These are phyloP conservation scores for pig (Sus scrofa) DNA, from an alignment of 2,113 vertebrate genomes.

Conservation along the genomic window DNA sequence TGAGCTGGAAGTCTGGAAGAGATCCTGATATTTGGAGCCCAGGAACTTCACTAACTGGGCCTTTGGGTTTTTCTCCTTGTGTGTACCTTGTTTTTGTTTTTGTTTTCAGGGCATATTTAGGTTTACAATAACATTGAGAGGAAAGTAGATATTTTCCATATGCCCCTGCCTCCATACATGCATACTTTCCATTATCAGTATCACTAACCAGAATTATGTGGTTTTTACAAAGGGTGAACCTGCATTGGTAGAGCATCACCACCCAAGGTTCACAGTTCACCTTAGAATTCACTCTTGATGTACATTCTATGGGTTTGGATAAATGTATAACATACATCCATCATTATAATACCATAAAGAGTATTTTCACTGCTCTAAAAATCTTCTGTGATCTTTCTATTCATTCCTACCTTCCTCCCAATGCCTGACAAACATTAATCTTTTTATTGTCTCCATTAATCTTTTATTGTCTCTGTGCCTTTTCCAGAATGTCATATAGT, in stretches of 20 bases:
- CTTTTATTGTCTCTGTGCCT: not conserved
- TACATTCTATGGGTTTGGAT: not conserved
- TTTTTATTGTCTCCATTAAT: not conserved
- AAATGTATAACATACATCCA: not conserved
- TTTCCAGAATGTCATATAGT: not conserved
- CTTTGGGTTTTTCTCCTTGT: not conserved
- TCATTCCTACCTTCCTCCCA: not conserved
- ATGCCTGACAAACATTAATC: not conserved
- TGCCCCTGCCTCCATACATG: too few species aligned
- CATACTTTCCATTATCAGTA: not conserved
- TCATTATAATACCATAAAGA: not conserved
- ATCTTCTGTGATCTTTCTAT: not conserved
- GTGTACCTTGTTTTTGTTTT: not conserved
- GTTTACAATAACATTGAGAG: not conserved
- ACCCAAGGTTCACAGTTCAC: not conserved
- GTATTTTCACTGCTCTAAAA: not conserved
- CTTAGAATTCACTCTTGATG: not conserved
- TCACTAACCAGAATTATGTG: not conserved
- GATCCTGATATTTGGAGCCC: not conserved
- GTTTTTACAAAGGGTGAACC: not conserved
- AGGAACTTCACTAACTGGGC: not conserved
- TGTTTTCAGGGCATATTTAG: not conserved
- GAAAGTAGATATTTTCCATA: not conserved
- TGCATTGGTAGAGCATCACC: not conserved
- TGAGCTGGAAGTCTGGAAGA: not conserved